Evolutionary conservation across 2,888 invertebrate species (phyloP).

Genomic region (Corbicula japonica): DNA sequence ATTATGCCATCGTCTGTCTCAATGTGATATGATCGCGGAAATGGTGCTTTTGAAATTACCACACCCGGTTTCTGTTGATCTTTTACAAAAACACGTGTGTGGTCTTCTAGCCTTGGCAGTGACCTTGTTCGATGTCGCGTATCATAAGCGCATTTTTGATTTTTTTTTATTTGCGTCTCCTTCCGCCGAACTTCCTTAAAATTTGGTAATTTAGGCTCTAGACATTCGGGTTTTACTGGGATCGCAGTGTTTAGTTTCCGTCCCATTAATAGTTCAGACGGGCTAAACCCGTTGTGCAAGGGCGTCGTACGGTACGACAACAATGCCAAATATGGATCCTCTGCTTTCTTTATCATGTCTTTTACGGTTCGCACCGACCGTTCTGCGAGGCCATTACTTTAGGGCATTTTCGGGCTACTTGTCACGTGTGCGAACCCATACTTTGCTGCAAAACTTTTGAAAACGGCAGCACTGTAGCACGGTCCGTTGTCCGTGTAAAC

Average conservation of each 20-base stretch:
- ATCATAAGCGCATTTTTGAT: conserved; percentile 19
- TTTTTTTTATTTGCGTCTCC: not conserved
- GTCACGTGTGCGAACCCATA: conserved; percentile 55
- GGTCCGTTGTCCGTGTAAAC: conserved; percentile 49
- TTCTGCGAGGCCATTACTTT: conserved; percentile 58
- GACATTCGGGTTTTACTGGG: conserved; percentile 37
- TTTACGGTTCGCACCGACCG: conserved; percentile 47
- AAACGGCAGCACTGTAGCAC: conserved; percentile 41
- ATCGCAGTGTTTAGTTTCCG: conserved; percentile 69
- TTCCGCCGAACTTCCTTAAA: conserved; percentile 6
- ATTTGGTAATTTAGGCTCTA: conserved; percentile 33
- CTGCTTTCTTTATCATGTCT: conserved; percentile 68
- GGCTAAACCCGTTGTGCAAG: conserved; percentile 70
- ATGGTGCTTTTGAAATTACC: conserved; percentile 15
- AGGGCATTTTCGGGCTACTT: conserved; percentile 53
- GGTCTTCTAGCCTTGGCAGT: not conserved
- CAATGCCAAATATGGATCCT: conserved; percentile 69
- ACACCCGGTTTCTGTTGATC: conserved; percentile 26
- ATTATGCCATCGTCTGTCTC: conserved; percentile 27
- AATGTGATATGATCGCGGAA: conserved; percentile 23
- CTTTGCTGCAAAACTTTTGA: conserved; percentile 47
- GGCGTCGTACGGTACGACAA: conserved; percentile 72
- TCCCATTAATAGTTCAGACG: conserved; percentile 77
- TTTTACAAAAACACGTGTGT: conserved; percentile 25
- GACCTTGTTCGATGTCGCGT: conserved; percentile 6